Evolutionary conservation across 2,113 vertebrate genomes (phyloP), one percentile per base, ranked within the genome.

Genomic region (Notechis scutatus): DNA sequence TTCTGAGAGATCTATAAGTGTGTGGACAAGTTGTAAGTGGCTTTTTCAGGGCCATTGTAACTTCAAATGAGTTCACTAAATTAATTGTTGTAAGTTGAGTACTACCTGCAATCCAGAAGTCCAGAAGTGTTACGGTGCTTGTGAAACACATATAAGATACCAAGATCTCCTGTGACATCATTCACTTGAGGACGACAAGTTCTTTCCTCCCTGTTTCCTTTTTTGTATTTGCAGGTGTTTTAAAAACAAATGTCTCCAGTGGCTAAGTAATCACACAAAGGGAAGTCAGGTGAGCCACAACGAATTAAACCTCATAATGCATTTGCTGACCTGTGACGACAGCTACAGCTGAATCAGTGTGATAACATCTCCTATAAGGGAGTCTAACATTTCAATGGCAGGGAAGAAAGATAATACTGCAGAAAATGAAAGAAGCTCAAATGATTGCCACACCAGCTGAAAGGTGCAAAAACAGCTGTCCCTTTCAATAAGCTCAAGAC

Each of bases 261-360:
- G 95, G 95, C 93, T 93, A n/a, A 47, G 18, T 45, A 0, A 0
- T 92, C 90, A 94, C 59, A 94, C 91, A 91, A 59, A 87, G 61
- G 92, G 94, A 93, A 95, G 88, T 39, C 85, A 91, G 57, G 91
- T 92, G 92, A 93, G 90, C 92, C 42, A 50, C 87, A 93, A 89
- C 92, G 95, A 95, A 96, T 95, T 92, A 92, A 93, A 15, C 24
- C 59, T 94, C 6, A 0, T 92, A 56, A 91, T 93, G 91, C 87
- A 50, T 89, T n/a, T 1, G 1, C 47, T 95, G 94, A 94, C 92
- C 61, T 92, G 69, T 74, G 94, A 59, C 95, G 95, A 95, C 96
- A 95, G 93, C 90, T 95, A 21, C 81, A 93, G 91, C 93, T 92
- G 94, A 90, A 59, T 26, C 93, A 92, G 94, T 85, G 74, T 86